These are phyloP conservation scores for Falco cherrug DNA, from an alignment of 2,797 vertebrate species.

Conservation along the genomic window DNA sequence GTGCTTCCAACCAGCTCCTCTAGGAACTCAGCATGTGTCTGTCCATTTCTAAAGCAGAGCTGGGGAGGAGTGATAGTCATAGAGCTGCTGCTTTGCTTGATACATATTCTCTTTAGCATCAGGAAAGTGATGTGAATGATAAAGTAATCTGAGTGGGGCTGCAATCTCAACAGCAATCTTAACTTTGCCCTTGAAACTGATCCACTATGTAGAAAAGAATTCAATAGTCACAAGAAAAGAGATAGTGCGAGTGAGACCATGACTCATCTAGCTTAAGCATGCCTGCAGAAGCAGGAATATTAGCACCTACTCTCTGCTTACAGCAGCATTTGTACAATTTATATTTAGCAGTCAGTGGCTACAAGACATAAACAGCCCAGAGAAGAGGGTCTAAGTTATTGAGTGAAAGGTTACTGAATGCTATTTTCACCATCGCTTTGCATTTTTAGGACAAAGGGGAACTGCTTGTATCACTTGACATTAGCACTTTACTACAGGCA, in stretches of 20 bases:
- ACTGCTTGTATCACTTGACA: background rate
- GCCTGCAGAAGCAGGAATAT: background rate
- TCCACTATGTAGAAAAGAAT: background rate
- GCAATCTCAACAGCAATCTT: background rate
- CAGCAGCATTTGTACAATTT: background rate
- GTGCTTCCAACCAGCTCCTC: background rate
- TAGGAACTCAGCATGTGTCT: background rate
- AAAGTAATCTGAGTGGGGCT: background rate
- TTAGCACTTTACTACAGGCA: background rate
- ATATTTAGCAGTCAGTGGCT: background rate
- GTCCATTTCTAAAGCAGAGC: background rate
- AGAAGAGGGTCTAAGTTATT: background rate
- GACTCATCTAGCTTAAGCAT: background rate
- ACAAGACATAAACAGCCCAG: background rate
- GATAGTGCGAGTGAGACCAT: background rate
- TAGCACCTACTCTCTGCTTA: background rate
- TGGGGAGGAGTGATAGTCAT: background rate
- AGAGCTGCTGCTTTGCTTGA: background rate
- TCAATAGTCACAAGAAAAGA: background rate
- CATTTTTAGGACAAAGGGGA: background rate
- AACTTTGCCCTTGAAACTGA: background rate
- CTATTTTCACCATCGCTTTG: background rate
- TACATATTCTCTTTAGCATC: background rate
- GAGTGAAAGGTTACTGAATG: background rate
- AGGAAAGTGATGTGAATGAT: background rate